A percentile compares a stretch with the other conserved stretches of the same genome.
phyloP scores from a whole-genome alignment of 2,888 invertebrate species.

The Eupithecia centaureata region DNA sequence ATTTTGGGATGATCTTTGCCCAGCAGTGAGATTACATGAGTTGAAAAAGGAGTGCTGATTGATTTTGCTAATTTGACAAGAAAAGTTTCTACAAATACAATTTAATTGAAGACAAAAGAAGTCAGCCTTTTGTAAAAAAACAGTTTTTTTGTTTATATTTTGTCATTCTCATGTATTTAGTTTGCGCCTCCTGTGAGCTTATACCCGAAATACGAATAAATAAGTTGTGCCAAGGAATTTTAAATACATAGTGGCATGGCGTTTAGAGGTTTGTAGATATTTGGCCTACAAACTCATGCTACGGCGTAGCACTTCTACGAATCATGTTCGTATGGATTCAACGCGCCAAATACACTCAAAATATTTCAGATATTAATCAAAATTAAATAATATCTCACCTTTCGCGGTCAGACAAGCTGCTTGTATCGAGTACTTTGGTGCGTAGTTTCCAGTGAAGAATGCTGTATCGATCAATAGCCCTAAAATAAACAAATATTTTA shows the following conservation, averaged over 20 bases:
- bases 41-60: background rate
- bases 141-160: background rate
- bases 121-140: background rate
- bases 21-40: background rate
- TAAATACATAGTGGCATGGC: background rate
- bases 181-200: background rate
- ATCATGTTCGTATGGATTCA: background rate
- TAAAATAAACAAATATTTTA: slow-evolving; percentile 47
- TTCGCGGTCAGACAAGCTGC: slow-evolving; percentile 78
- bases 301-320: slow-evolving; percentile 2
- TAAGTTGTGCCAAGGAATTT: background rate
- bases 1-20: background rate
- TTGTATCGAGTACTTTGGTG: slow-evolving; percentile 85
- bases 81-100: background rate
- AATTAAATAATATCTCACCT: slow-evolving; percentile 62
- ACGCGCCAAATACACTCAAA: background rate
- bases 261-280: background rate
- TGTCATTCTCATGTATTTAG: no score
- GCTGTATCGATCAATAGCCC: slow-evolving; percentile 85
- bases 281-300: background rate
- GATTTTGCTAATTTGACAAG: background rate
- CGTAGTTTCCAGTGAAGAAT: slow-evolving; percentile 86
- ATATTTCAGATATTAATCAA: background rate
- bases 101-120: background rate
- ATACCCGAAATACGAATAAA: background rate